These are phyloP conservation scores for Gymnodraco acuticeps DNA, from an alignment of 2,797 vertebrate genomes.

Conservation along the genomic window DNA sequence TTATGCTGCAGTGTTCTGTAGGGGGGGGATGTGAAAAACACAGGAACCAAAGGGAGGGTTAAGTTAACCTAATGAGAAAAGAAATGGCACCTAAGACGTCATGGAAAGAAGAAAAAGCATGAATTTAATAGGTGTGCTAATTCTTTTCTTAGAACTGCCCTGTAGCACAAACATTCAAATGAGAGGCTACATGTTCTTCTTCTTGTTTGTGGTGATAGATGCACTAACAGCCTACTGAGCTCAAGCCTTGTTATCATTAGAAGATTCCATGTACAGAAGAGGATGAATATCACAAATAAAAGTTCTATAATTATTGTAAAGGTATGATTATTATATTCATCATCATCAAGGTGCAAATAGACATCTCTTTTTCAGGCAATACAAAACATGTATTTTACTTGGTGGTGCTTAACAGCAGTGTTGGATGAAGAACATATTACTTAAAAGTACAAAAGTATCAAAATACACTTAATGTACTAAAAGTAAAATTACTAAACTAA, in stretches of 20 bases:
- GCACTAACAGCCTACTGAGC: not conserved
- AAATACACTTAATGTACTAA: no score
- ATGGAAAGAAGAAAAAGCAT: constrained; percentile 8
- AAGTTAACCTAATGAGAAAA: constrained; percentile 2
- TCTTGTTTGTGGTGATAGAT: not conserved
- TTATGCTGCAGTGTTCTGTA: not conserved
- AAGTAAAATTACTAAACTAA: no score
- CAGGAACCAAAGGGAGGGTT: not conserved
- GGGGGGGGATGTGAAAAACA: not conserved
- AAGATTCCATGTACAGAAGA: not conserved
- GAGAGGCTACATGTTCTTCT: not conserved
- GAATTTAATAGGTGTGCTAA: constrained; percentile 5
- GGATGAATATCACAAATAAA: constrained; percentile 6
- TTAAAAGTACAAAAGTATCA: no score
- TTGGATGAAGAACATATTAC: no score
- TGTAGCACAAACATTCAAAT: constrained; percentile 15
- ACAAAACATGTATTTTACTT: not conserved
- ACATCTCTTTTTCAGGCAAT: not conserved
- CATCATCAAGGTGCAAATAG: not conserved
- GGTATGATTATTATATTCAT: not conserved
- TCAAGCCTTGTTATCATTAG: not conserved
- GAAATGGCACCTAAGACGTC: not conserved
- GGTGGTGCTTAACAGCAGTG: not conserved
- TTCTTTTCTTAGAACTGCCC: constrained; percentile 1
- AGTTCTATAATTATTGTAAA: not conserved